Percentiles rank a stretch among this genome's conserved stretches.
Conservation (phyloP, 2,888 invertebrate species). For the Thereva nobilitata region DNA sequence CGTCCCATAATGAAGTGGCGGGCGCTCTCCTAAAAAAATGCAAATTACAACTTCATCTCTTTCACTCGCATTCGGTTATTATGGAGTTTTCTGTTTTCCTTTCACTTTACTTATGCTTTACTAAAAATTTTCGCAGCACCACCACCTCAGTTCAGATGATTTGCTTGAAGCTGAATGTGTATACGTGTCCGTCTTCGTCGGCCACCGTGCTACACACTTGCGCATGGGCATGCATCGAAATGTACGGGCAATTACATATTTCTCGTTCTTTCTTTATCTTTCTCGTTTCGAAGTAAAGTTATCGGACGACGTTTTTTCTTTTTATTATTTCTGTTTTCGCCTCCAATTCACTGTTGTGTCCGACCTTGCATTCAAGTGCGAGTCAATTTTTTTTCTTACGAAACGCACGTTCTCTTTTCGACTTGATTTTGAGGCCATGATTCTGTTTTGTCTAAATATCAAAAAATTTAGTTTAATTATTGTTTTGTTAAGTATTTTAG, state of each 20-base stretch:
- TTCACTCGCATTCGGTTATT: too few species aligned
- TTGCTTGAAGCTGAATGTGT: too few species aligned
- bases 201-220: too few species aligned
- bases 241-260: background rate
- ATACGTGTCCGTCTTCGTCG: too few species aligned
- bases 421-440: slow-evolving; percentile 16
- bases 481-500: too few species aligned
- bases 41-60: background rate
- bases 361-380: slow-evolving; percentile 33
- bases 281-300: background rate
- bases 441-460: slow-evolving; percentile 17
- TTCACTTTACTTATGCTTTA: too few species aligned
- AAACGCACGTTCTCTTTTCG: slow-evolving; percentile 22
- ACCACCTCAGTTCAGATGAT: too few species aligned
- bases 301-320: slow-evolving; percentile 1
- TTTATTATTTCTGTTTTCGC: slow-evolving; percentile 14
- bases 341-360: slow-evolving; percentile 23
- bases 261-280: slow-evolving; percentile 8
- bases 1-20: background rate
- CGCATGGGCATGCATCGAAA: too few species aligned
- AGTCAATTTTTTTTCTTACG: slow-evolving; percentile 19
- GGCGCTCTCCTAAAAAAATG: slow-evolving; percentile 8
- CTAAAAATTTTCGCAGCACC: too few species aligned
- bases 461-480: background rate
- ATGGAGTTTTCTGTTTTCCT: too few species aligned